These are phyloP conservation scores for Trichosurus vulpecula DNA, from an alignment of 2,797 vertebrate genomes.

Conservation along the genomic window DNA sequence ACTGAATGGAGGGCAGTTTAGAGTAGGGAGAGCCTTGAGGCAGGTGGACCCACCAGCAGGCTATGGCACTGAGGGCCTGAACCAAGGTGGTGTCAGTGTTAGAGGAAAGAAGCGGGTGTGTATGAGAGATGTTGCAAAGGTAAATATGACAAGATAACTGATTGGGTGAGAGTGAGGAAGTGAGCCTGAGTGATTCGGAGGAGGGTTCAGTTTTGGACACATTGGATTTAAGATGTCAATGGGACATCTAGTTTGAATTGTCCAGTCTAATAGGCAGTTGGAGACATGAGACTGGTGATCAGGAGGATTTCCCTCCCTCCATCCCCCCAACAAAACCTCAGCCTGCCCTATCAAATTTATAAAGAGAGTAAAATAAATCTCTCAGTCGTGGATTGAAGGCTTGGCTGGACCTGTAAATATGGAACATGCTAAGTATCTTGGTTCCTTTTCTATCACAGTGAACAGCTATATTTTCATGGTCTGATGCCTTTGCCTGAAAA, in stretches of 20 bases:
- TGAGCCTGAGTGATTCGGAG: neutral
- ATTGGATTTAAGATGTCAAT: neutral
- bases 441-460: conserved; percentile 83
- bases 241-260: neutral
- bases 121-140: neutral
- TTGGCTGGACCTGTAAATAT: conserved; percentile 81
- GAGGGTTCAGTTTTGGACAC: neutral
- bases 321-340: neutral
- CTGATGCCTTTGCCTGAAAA: conserved; percentile 83
- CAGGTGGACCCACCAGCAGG: neutral
- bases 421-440: conserved; percentile 79
- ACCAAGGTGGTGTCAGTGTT: no score
- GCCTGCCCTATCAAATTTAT: neutral
- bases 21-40: neutral
- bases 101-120: neutral
- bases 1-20: neutral
- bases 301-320: neutral
- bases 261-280: neutral
- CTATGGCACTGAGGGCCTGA: neutral
- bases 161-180: neutral
- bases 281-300: neutral
- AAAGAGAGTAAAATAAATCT: conserved; percentile 12
- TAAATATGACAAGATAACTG: neutral
- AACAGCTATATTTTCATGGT: conserved; percentile 83
- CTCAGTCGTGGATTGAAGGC: conserved; percentile 77